Conservation (phyloP, 1,140 invertebrate genomes). For the Drosophila asahinai region DNA sequence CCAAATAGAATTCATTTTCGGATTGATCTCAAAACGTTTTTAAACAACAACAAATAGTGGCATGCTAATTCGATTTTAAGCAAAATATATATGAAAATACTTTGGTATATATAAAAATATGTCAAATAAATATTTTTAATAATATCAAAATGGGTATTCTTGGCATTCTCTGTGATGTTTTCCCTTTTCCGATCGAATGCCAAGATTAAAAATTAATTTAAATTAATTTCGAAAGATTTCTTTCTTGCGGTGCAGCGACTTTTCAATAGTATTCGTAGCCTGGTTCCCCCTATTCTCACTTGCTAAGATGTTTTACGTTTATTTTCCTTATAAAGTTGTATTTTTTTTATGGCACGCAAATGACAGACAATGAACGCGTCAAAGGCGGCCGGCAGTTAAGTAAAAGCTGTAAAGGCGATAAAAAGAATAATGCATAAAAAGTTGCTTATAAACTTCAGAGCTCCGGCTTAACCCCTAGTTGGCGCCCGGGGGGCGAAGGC, state of each 20-base stretch:
- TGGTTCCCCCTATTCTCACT: slow-evolving; percentile 22
- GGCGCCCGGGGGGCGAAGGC: slow-evolving; percentile 16
- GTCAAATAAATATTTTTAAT: slow-evolving; percentile 13
- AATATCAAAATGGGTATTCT: slow-evolving; percentile 5
- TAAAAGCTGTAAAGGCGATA: slow-evolving; percentile 53
- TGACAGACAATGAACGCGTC: slow-evolving; percentile 66
- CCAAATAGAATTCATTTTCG: slow-evolving; percentile 6
- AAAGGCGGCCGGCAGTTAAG: slow-evolving; percentile 51
- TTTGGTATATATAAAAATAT: slow-evolving; percentile 1
- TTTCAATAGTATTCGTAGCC: background rate
- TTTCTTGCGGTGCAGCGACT: background rate
- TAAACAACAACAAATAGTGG: slow-evolving; percentile 1
- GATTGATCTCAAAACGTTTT: slow-evolving; percentile 10
- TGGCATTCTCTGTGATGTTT: background rate
- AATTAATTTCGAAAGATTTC: background rate
- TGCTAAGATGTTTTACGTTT: slow-evolving; percentile 40
- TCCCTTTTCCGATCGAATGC: background rate
- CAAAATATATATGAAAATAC: background rate
- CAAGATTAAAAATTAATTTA: background rate
- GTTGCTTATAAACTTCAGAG: slow-evolving; percentile 41
- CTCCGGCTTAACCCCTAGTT: slow-evolving; percentile 41
- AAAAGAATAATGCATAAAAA: slow-evolving; percentile 63
- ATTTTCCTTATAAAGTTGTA: slow-evolving; percentile 62
- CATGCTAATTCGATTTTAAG: background rate
- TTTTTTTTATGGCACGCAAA: slow-evolving; percentile 67